These are phyloP conservation scores for Phalacrocorax pelagicus DNA, from an alignment of 2,113 vertebrate species.

Conservation along the genomic window DNA sequence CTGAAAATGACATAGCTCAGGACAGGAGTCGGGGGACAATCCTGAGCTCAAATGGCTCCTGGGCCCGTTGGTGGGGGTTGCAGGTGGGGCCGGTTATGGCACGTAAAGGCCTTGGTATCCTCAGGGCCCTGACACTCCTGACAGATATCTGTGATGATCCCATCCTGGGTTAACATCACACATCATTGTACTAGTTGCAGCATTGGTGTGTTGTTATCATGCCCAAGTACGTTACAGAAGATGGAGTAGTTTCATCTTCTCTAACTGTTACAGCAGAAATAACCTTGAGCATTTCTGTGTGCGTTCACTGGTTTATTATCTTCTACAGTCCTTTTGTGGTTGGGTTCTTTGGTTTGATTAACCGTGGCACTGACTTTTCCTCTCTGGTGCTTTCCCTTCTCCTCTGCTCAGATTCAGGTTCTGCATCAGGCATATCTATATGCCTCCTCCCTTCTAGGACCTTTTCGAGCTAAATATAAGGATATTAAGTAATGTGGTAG, in stretches of 20 bases:
- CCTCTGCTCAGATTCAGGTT: background rate
- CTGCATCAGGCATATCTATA: background rate
- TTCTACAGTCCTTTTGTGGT: background rate
- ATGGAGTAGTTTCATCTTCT: background rate
- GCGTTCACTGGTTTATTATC: background rate
- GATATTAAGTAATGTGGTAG: background rate
- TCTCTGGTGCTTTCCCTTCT: background rate
- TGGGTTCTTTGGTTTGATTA: background rate
- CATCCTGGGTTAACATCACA: rapidly evolving
- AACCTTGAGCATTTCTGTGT: background rate
- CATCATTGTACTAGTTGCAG: background rate
- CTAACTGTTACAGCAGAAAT: conserved; percentile 3
- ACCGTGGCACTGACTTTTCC: background rate
- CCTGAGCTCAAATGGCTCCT: background rate
- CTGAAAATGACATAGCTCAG: rapidly evolving
- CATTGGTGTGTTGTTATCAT: rapidly evolving
- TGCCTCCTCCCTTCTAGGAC: background rate
- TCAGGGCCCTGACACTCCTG: rapidly evolving
- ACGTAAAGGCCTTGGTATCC: background rate
- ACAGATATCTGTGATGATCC: background rate
- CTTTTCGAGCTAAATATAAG: background rate
- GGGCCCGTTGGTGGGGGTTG: rapidly evolving
- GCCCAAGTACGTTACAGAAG: background rate
- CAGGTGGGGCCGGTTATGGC: background rate
- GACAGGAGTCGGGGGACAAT: background rate